Conservation (phyloP, 1,140 invertebrate species). For the Temnothorax longispinosus region DNA sequence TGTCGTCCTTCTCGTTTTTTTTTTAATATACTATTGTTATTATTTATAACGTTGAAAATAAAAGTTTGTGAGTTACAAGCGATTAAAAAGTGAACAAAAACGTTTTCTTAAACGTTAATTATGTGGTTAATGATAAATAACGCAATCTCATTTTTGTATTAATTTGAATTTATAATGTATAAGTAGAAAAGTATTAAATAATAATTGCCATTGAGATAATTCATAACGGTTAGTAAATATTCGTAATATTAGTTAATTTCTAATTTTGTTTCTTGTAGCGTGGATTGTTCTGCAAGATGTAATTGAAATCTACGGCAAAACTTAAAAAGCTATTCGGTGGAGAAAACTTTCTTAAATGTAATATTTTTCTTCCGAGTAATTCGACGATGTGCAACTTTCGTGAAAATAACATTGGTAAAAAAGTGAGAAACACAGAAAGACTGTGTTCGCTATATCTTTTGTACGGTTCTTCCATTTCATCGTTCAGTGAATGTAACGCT, state of each 20-base stretch:
- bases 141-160: not conserved
- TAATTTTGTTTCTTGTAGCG: not conserved
- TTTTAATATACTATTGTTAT: not conserved
- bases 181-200: not conserved
- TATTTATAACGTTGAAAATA: not conserved
- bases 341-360: conserved; percentile 18
- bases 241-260: not conserved
- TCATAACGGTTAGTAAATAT: not conserved
- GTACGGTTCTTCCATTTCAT: not conserved
- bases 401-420: conserved; percentile 12
- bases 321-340: not conserved
- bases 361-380: conserved; percentile 5
- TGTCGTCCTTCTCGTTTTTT: not conserved
- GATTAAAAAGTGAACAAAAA: not conserved
- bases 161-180: conserved; percentile 7
- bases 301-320: conserved; percentile 3
- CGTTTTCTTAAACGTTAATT: not conserved
- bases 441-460: not conserved
- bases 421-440: not conserved
- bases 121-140: not conserved
- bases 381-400: conserved; percentile 25
- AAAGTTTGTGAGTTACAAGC: not conserved
- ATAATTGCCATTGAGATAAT: not conserved
- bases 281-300: not conserved
- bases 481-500: not conserved